Evolutionary conservation across 2,888 invertebrate species (phyloP).

Genomic region (Chelonus formosanus): DNA sequence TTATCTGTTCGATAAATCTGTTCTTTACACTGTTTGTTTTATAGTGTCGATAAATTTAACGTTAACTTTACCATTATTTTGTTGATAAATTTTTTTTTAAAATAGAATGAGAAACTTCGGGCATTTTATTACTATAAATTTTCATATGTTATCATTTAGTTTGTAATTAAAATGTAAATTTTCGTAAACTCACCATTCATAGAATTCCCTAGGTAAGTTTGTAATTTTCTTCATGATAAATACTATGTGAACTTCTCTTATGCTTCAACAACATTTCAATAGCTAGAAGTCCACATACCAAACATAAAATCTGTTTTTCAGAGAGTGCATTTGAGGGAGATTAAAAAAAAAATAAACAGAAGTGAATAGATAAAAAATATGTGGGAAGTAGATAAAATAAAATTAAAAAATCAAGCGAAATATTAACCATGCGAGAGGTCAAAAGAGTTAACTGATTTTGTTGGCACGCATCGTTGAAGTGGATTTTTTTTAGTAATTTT

Average conservation of each 20-base stretch:
- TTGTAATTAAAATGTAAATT: conserved; percentile 33
- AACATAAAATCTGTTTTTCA: conserved; percentile 22
- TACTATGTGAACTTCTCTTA: conserved; percentile 25
- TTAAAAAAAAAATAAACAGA: not conserved
- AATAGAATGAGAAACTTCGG: not conserved
- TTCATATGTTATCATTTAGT: conserved; percentile 22
- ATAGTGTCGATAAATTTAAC: too few species aligned
- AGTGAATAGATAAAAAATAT: too few species aligned
- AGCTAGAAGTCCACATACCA: not conserved
- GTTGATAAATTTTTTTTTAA: too few species aligned
- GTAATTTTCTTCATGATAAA: conserved; percentile 35
- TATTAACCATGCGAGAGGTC: conserved; percentile 12
- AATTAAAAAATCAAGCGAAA: conserved; percentile 6
- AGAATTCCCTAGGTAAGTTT: not conserved
- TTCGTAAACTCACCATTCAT: not conserved
- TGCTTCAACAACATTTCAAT: conserved; percentile 5
- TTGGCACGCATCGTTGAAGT: not conserved
- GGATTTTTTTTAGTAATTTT: conserved; percentile 18
- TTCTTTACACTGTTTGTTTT: too few species aligned
- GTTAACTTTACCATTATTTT: too few species aligned
- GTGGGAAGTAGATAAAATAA: too few species aligned
- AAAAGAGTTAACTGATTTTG: conserved; percentile 6
- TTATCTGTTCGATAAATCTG: too few species aligned
- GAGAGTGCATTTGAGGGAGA: conserved; percentile 5
- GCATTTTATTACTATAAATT: not conserved